Conservation (phyloP, 1,140 invertebrate genomes). For the Drosophila chauvacae region DNA sequence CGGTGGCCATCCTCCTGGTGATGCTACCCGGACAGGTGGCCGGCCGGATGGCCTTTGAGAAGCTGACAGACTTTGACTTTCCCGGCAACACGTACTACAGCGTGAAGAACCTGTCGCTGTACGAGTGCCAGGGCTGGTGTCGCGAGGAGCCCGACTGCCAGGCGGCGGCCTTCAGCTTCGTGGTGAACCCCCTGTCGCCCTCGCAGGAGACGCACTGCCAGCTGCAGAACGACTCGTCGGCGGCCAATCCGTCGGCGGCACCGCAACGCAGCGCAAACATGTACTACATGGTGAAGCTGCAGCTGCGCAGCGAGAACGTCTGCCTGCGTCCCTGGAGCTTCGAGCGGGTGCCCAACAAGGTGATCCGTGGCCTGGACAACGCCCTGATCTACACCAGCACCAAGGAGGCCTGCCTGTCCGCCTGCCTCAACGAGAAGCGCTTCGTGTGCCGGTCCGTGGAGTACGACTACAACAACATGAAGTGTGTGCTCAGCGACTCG, state of each 20-base stretch:
- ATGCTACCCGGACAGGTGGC: slow-evolving; percentile 44
- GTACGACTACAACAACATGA: slow-evolving; percentile 96
- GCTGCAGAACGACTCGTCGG: slow-evolving; percentile 95
- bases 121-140: slow-evolving; percentile 98
- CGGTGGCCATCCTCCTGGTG: slow-evolving; percentile 49
- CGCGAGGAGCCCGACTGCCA: slow-evolving; percentile 95
- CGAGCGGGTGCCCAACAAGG: slow-evolving; percentile 96
- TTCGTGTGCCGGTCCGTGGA: slow-evolving; percentile 96
- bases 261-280: slow-evolving; percentile 94
- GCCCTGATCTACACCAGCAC: slow-evolving; percentile 96
- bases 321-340: slow-evolving; percentile 96
- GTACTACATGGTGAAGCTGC: slow-evolving; percentile 97
- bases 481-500: slow-evolving; percentile 95
- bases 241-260: slow-evolving; percentile 92
- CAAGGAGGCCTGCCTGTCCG: slow-evolving; percentile 95
- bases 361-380: slow-evolving; percentile 95
- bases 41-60: slow-evolving; percentile 95
- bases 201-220: slow-evolving; percentile 96
- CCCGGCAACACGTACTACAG: slow-evolving; percentile 96
- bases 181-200: slow-evolving; percentile 95
- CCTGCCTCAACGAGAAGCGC: slow-evolving; percentile 95
- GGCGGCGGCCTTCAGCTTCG: slow-evolving; percentile 95
- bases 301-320: slow-evolving; percentile 95
- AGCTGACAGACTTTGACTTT: slow-evolving; percentile 96
- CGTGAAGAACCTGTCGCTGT: slow-evolving; percentile 95